phyloP scores from a whole-genome alignment of 2,888 invertebrate species.

The Tillus elongatus region DNA sequence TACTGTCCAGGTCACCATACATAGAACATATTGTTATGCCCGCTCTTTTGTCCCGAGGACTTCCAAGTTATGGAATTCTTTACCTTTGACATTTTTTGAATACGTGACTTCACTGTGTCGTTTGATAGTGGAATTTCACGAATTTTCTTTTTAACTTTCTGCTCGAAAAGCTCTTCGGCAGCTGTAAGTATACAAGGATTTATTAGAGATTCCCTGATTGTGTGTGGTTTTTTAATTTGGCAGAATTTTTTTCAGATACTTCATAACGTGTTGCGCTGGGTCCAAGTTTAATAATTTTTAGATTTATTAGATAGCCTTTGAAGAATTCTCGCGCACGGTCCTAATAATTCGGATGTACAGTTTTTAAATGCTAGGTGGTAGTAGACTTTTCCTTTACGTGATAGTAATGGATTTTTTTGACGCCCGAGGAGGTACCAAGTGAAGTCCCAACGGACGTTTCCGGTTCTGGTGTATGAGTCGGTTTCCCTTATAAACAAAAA shows the following conservation, averaged over 20 bases:
- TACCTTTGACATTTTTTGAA: slow-evolving; percentile 19
- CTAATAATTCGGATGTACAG: slow-evolving; percentile 18
- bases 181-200: slow-evolving; percentile 16
- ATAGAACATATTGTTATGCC: too few relatives aligned
- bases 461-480: too few relatives aligned
- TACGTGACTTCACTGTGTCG: slow-evolving; percentile 17
- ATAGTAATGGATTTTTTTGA: too few relatives aligned
- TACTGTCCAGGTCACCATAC: too few relatives aligned
- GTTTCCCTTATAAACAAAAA: too few relatives aligned
- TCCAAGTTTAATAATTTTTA: slow-evolving; percentile 14
- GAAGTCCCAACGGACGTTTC: too few relatives aligned
- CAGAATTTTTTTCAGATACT: slow-evolving; percentile 8
- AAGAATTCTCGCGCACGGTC: slow-evolving; percentile 20
- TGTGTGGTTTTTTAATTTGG: slow-evolving; percentile 14
- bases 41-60: too few relatives aligned
- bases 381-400: too few relatives aligned
- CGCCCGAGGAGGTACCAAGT: too few relatives aligned
- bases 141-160: slow-evolving; percentile 13
- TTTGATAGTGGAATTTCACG: slow-evolving; percentile 18
- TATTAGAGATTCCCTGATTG: slow-evolving; percentile 15
- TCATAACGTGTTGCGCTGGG: slow-evolving; percentile 10
- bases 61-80: too few relatives aligned
- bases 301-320: slow-evolving; percentile 18
- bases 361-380: too few relatives aligned
- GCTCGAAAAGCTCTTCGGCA: slow-evolving; percentile 12